These are phyloP conservation scores for Clanis bilineata DNA, from an alignment of 2,888 invertebrate species.

Conservation along the genomic window DNA sequence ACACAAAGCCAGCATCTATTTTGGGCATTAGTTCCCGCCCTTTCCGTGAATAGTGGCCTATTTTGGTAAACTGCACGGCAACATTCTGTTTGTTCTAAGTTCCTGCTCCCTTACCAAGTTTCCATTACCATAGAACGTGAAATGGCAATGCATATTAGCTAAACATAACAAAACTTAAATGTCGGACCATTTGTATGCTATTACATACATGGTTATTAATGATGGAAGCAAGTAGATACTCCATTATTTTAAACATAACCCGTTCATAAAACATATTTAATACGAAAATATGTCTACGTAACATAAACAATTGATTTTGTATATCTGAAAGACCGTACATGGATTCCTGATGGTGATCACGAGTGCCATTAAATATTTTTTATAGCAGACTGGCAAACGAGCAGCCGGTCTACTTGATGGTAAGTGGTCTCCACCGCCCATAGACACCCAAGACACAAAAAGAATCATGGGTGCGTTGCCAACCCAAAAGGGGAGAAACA, in stretches of 20 bases:
- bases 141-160: conserved; percentile 13
- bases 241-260: background rate
- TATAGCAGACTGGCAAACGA: no score
- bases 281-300: no score
- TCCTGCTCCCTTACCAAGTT: conserved; percentile 2
- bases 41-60: conserved; percentile 6
- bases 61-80: conserved; percentile 10
- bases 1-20: background rate
- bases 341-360: no score
- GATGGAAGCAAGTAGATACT: background rate
- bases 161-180: conserved; percentile 7
- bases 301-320: no score
- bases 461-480: no score
- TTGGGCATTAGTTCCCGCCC: conserved; percentile 9
- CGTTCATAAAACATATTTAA: background rate
- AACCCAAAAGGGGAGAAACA: no score
- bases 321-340: no score
- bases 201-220: background rate
- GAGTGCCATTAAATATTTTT: no score
- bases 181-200: background rate
- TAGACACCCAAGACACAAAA: no score
- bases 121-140: conserved; percentile 12
- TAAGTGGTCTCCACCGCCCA: no score
- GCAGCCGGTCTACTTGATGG: no score
- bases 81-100: conserved; percentile 9